These are phyloP conservation scores for Ctenoplectra terminalis DNA, from an alignment of 1,140 invertebrate genomes.

Conservation along the genomic window DNA sequence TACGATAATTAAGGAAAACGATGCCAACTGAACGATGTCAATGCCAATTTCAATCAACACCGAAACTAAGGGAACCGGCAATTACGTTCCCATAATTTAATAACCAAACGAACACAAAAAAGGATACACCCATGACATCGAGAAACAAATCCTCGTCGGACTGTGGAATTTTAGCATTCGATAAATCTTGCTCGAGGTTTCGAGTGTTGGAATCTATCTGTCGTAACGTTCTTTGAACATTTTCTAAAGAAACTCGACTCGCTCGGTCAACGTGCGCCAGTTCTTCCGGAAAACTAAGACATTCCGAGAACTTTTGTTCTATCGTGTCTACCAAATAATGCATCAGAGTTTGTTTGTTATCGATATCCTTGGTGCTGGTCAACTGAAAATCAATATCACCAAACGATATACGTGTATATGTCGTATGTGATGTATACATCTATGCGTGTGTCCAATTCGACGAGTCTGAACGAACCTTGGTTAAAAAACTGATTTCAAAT, in stretches of 20 bases:
- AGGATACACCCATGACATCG: conserved; percentile 92
- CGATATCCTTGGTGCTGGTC: conserved; percentile 95
- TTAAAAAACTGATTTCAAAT: conserved; percentile 98
- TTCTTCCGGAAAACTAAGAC: conserved; percentile 93
- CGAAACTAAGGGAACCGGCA: no score
- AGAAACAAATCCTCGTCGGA: conserved; percentile 91
- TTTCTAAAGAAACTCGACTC: conserved; percentile 93
- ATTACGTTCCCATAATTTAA: no score
- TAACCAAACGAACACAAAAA: conserved; percentile 52
- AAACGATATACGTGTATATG: not conserved
- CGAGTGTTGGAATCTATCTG: conserved; percentile 94
- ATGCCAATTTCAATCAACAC: no score
- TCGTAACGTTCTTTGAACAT: conserved; percentile 91
- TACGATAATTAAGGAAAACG: conserved; percentile 47
- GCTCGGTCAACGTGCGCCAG: conserved; percentile 93
- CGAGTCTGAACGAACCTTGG: conserved; percentile 87
- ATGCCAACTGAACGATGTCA: not conserved
- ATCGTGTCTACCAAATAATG: conserved; percentile 96
- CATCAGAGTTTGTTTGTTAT: conserved; percentile 96
- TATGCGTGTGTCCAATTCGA: no score
- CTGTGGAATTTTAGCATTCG: conserved; percentile 90
- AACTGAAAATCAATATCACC: conserved; percentile 84
- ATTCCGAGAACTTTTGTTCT: conserved; percentile 94
- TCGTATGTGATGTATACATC: no score
- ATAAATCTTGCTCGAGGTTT: conserved; percentile 94